Conservation (phyloP, 2,888 invertebrate genomes). For the Polyploca ridens region DNA sequence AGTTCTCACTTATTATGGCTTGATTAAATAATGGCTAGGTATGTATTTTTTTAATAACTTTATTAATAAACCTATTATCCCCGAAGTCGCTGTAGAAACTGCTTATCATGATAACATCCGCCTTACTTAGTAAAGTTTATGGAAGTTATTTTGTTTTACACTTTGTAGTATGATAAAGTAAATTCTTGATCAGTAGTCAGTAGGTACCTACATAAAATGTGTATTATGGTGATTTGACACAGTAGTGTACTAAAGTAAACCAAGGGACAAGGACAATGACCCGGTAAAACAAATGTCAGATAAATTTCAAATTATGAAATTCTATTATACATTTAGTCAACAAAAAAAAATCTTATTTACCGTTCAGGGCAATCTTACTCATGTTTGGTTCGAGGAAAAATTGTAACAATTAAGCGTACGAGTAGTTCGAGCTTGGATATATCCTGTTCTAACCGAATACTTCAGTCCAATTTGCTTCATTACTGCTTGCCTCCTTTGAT, state of each 20-base stretch:
- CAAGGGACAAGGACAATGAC: constrained; percentile 23
- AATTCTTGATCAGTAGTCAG: constrained; percentile 2
- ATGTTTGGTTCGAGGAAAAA: constrained; percentile 13
- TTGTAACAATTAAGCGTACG: constrained; percentile 28
- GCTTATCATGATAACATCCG: constrained; percentile 10
- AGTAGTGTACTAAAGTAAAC: constrained; percentile 15
- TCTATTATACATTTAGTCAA: neutral
- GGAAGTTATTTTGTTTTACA: constrained; percentile 6
- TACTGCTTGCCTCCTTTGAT: constrained; percentile 69
- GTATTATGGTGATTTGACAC: constrained; percentile 12
- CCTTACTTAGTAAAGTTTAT: constrained; percentile 9
- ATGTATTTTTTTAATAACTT: no score
- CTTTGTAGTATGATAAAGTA: constrained; percentile 7
- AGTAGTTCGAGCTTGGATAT: constrained; percentile 63
- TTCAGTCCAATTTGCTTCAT: constrained; percentile 63
- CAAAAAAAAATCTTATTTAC: neutral
- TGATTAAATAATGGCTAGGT: no score
- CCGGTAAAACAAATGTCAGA: constrained; percentile 5
- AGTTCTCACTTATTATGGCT: neutral
- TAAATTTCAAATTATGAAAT: neutral
- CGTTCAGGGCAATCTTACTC: neutral
- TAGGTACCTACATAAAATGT: neutral
- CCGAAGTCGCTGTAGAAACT: neutral
- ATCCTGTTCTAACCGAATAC: constrained; percentile 80
- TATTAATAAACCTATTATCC: neutral